Conservation (phyloP, 92 coral and sea anemone species). For the Isaurus tuberculatus region DNA sequence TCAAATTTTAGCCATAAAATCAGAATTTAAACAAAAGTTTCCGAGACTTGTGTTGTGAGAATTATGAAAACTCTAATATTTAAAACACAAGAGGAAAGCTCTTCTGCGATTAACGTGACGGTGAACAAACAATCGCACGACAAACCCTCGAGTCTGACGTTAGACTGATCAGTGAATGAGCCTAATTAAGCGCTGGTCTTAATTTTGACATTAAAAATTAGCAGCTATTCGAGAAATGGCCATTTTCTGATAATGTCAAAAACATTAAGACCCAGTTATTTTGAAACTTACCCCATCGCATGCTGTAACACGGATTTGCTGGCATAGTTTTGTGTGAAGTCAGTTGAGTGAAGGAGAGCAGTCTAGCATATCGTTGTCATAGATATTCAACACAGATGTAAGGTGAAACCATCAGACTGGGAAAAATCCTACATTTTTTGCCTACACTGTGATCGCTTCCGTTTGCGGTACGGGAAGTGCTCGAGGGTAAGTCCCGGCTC, state of each 20-base stretch:
- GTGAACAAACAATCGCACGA: not conserved
- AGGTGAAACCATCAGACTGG: slow-evolving; percentile 35
- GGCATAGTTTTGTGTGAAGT: slow-evolving; percentile 32
- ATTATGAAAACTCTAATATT: slow-evolving; percentile 49
- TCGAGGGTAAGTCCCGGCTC: slow-evolving; percentile 32
- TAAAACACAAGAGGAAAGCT: slow-evolving; percentile 30
- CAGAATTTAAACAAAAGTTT: not conserved
- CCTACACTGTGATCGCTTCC: slow-evolving; percentile 37
- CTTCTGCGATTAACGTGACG: slow-evolving; percentile 48
- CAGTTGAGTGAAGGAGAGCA: slow-evolving; percentile 4
- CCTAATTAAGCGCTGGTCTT: slow-evolving; percentile 78
- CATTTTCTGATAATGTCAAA: slow-evolving; percentile 42
- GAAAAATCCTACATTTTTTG: slow-evolving; percentile 27
- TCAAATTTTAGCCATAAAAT: slow-evolving; percentile 45
- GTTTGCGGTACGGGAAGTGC: slow-evolving; percentile 45
- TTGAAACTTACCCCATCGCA: slow-evolving; percentile 43
- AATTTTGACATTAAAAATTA: slow-evolving; percentile 78
- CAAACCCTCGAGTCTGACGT: slow-evolving; percentile 33
- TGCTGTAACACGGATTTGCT: slow-evolving; percentile 33
- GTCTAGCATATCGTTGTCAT: slow-evolving; percentile 24
- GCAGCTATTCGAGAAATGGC: slow-evolving; percentile 59
- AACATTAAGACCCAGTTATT: slow-evolving; percentile 23
- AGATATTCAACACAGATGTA: slow-evolving; percentile 27
- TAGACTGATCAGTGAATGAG: slow-evolving; percentile 56
- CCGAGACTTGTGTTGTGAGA: slow-evolving; percentile 52